Evolutionary conservation across 2,797 vertebrate genomes (phyloP), one percentile per base, ranked within the genome.

Genomic region (Hippoglossus hippoglossus): DNA sequence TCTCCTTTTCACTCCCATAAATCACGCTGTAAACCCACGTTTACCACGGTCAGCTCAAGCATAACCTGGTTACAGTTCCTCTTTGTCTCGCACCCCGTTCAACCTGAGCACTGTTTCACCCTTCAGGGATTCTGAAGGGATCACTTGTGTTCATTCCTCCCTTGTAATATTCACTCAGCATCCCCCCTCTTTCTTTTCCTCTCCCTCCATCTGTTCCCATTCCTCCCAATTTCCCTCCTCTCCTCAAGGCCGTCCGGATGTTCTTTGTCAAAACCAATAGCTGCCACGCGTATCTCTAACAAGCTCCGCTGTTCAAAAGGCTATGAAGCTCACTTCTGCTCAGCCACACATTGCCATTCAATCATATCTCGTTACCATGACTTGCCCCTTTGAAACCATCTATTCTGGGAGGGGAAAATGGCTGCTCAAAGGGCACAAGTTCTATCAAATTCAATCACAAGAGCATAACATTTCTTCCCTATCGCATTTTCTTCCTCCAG

Each of bases 181-280:
- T 57, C 25, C 50, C 11, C 46, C 46, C 13, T 31, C 2, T 53
- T 26, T 61, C 18, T 54, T 24, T 25, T 25, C n/a, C 25, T 19
- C 34, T 61, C 18, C 56, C 46, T 58, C 67, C 16, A 4, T 73
- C 56, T 67, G 66, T 31, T 76, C 39, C 44, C 24, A 61, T 77
- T 46, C 47, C 49, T 67, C 59, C 58, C 22, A 61, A 73, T 80
- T 74, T 59, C 25, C 19, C n/a, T 50, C 58, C 63, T 53, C 55
- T 78, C 62, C 80, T 34, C 16, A 64, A 77, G 63, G 68, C 83
- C 77, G 77, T 68, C 57, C 16, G 46, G 56, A 81, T 77, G 88
- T 64, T 69, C 63, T 80, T 82, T 86, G 81, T 89, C 81, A 75
- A 70, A 87, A 71, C 79, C 64, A 83, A 67, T 68, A 74, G 54